Conservation (phyloP, 2,888 invertebrate species). For the Hymenopus coronatus region DNA sequence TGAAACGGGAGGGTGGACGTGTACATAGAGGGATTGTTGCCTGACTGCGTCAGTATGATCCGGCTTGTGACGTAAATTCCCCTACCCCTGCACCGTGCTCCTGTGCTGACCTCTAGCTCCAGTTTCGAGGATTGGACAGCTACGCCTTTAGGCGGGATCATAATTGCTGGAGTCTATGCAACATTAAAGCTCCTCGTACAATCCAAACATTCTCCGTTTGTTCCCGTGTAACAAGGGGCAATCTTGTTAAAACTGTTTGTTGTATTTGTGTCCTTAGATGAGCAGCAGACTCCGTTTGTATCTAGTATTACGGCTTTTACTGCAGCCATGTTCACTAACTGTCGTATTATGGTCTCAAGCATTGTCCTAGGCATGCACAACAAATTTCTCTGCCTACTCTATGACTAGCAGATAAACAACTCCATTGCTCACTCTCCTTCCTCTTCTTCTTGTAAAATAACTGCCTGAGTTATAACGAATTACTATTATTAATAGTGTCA, state of each 20-base stretch:
- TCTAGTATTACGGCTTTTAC: no score
- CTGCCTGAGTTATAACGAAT: no score
- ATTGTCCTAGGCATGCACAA: no score
- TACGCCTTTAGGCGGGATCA: neutral
- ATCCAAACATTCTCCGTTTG: neutral
- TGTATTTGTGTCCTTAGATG: neutral
- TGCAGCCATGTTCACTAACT: no score
- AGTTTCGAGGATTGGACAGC: neutral
- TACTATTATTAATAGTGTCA: no score
- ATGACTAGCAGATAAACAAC: no score
- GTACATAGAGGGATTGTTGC: neutral
- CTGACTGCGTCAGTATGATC: neutral
- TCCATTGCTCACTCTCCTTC: no score
- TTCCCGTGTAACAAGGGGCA: neutral
- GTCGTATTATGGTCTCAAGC: no score
- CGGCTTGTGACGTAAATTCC: neutral
- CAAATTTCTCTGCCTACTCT: no score
- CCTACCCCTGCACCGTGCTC: neutral
- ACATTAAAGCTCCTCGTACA: neutral
- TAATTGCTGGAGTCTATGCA: neutral
- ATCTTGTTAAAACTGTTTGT: neutral
- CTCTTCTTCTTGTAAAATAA: no score
- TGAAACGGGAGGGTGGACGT: neutral
- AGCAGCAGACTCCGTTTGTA: no score
- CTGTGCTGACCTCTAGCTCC: neutral